Base-by-base conservation (phyloP, 2,797 vertebrate species). In the Hirundo rustica region DNA sequence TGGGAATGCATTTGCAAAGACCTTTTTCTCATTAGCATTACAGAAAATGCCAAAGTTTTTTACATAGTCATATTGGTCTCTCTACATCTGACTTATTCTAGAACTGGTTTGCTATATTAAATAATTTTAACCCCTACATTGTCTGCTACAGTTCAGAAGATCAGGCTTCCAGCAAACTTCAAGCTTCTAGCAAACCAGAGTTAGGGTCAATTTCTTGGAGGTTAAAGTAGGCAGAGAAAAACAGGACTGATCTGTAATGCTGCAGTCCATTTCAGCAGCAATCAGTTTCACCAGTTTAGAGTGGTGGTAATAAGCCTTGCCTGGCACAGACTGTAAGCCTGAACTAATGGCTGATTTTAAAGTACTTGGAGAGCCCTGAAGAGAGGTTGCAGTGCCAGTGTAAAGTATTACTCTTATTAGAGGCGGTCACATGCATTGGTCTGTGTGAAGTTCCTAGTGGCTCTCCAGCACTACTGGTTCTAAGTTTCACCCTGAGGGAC, bases 401-500 rank as follows among this genome's bases (percentile, higher is more conserved):
- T 38, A 44, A 92, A 83, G 27, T 66, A 80, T 73, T 94, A 88
- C 12, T n/a, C 54, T 93, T 91, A 80, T 71, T 84, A 85, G 44
- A 48, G 54, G 79, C 76, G 95, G 76, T 80, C 91, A 91, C 79
- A 80, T 70, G 77, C 93, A 11, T 38, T 38, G 12, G 38, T 45
- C 48, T 29, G 22, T 70, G 26, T 53, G 82, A 48, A 26, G 40
- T 57, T 96, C 51, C 71, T 81, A 84, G 66, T 74, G 44, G 23
- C 64, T 91, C 55, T 81, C 26, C 32, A 83, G 61, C 30, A 65
- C 45, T 91, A 82, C 30, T 17, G 2, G 8, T 88, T 90, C 85
- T 81, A 87, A 83, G 72, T 93, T 96, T 91, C 86, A 71, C 47
- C 62, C 82, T 30, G 11, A 23, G 47, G 66, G 47, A 77, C 21